A percentile compares a stretch with the other conserved stretches of the same genome.
Conservation (phyloP, 2,888 invertebrate genomes). For the Palloptera scutellata region DNA sequence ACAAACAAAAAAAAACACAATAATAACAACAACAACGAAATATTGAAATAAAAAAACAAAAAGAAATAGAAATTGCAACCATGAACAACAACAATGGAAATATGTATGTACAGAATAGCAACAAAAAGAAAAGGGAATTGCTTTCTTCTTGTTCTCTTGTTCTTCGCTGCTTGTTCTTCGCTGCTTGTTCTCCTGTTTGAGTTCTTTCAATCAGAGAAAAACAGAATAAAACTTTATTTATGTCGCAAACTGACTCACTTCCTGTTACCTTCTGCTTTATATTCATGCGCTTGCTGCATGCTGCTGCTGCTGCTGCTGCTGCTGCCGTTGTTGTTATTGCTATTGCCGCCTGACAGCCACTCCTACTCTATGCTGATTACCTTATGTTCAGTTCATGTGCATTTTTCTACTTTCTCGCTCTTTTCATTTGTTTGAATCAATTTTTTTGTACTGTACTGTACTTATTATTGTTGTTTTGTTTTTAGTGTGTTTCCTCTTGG, state of each 20-base stretch:
- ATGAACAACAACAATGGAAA: neutral
- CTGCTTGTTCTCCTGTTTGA: slow-evolving; percentile 1
- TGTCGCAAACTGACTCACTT: slow-evolving; percentile 40
- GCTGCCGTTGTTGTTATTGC: neutral
- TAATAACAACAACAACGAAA: slow-evolving; percentile 12
- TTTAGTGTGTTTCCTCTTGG: neutral
- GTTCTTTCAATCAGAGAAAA: slow-evolving; percentile 38
- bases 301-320: neutral
- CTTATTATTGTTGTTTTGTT: neutral
- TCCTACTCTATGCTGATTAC: slow-evolving; percentile 16
- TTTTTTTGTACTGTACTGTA: neutral
- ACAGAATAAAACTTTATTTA: slow-evolving; percentile 37
- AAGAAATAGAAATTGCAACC: neutral
- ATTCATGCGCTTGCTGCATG: neutral
- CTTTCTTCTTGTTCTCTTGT: slow-evolving; percentile 7
- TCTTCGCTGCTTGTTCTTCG: too few relatives aligned
- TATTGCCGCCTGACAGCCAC: neutral
- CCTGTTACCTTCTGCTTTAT: neutral
- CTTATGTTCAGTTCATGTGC: slow-evolving; percentile 3
- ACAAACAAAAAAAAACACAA: slow-evolving; percentile 12
- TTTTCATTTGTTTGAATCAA: neutral
- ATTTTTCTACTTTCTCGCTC: neutral
- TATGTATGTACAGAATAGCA: neutral
- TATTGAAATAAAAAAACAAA: neutral
- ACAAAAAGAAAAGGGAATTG: neutral